Evolutionary conservation across 1,140 invertebrate species (phyloP), one percentile per base, ranked within the genome.

Genomic region (Drosophila persimilis): DNA sequence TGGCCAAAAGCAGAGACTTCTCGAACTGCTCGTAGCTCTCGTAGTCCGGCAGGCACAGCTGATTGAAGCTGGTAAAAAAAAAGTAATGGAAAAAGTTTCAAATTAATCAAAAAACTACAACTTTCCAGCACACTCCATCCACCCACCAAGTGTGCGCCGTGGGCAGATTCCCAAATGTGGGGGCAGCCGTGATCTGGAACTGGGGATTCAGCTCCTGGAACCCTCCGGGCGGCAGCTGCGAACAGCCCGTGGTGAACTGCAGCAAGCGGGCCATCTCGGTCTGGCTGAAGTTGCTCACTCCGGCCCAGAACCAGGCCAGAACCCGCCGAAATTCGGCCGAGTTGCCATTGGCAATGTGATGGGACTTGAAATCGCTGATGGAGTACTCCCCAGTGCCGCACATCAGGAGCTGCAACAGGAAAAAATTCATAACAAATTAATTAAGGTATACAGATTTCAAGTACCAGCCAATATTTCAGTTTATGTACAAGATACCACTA

Each of bases 321-420:
- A 98, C 95, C 57, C 96, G 94, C 41, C 95, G 93, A 91, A 98
- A 98, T 86, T 97, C 96, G 0, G 95, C 93, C 1, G 96, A 97
- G 56, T 95, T 95, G 11, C 97, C 97, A 88, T 95, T 96, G 15
- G 97, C 94, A 71, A 96, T 95, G 91, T 98, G 96, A 92, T 98
- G 95, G 8, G 95, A 94, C 77, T 96, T 95, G 92, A 98, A 95
- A 92, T 99, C 97, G 13, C 96, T 94, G 53, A 98, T 95, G 69
- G 95, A 97, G 92, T 98, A 97, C 86, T 98, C 96, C n/a, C 96
- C 97, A 57, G 97, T 97, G 61, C 97, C 97, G 92, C 97, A 98
- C 86, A 98, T 94, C 20, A 99, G 92, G 64, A 98, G 92, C 97
- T 98, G 13, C 1, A 64, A 31, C 1, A 15, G 15, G 24, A 26